Base-by-base conservation (phyloP, 1,140 invertebrate genomes). In the Aphelinus certus region DNA sequence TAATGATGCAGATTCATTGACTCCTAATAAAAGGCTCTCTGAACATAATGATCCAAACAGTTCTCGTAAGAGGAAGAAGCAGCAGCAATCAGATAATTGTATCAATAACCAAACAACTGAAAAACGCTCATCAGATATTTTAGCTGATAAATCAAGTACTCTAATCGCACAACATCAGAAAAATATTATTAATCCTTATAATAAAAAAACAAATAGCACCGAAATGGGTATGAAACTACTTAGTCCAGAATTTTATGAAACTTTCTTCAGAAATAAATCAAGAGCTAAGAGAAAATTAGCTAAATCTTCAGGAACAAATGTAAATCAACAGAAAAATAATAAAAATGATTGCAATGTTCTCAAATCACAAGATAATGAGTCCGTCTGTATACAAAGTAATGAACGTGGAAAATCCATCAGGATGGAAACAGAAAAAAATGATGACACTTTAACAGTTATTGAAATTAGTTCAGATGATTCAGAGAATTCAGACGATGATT, bases 401-500 rank as follows among this genome's bases (percentile, higher is more conserved):
- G 7, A 48, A 57, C n/a, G 63, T 7, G 65, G 64, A 51, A 9
- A n/a, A 68, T n/a, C 62, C 55, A 76, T 69, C 7, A 75, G 65
- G 48, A 72, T 76, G 7, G 51, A 66, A 68, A 9, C 48, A 4
- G 9, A 60, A 74, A 63, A 76, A 9, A n/a, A 60, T n/a, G 43
- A 64, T 53, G 7, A 76, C 7, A 10, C n/a, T 42, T 58, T 63
- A n/a, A 42, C 48, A 56, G 58, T 79, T 57, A 75, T 77, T 57
- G 61, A 72, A 57, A 68, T 79, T n/a, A 71, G 68, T 63, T 77
- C 76, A n/a, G 76, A 76, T 10, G 71, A 57, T 7, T 76, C 71
- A 2, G 75, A 78, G 62, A 73, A 48, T 61, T 4, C n/a, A 26
- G 45, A 63, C 9, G 63, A 73, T 67, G 48, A 70, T 62, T 74